Percentiles rank a stretch among this genome's conserved stretches.
phyloP scores from a whole-genome alignment of 2,888 invertebrate genomes.

The Drosophila fungiperda region DNA sequence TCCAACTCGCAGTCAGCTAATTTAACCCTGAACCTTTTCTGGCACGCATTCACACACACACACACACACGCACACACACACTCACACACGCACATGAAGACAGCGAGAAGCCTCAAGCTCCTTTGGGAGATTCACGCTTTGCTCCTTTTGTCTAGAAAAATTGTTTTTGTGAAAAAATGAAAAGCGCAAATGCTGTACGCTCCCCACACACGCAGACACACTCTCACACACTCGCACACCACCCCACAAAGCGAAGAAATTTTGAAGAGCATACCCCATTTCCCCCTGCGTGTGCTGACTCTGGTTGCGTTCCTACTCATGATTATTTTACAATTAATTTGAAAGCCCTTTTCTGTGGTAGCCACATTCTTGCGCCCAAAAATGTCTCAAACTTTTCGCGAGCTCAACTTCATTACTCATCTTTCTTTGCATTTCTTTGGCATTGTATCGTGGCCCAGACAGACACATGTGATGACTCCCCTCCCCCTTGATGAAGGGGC shows the following conservation, averaged over 20 bases:
- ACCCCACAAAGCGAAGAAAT: neutral
- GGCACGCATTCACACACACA: conserved; percentile 16
- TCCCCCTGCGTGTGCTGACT: conserved; percentile 9
- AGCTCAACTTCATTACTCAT: conserved; percentile 58
- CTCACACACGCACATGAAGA: conserved; percentile 9
- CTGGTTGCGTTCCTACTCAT: conserved; percentile 53
- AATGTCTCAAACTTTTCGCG: conserved; percentile 42
- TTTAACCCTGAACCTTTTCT: conserved; percentile 70
- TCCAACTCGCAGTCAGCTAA: conserved; percentile 64
- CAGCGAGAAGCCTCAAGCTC: conserved; percentile 12
- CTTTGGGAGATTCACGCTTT: conserved; percentile 32
- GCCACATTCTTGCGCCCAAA: conserved; percentile 41
- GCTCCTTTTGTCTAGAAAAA: conserved; percentile 56
- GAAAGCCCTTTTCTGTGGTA: conserved; percentile 61
- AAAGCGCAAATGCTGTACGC: conserved; percentile 52
- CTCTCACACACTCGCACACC: neutral
- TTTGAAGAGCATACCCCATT: conserved; percentile 7
- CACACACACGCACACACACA: conserved; percentile 1
- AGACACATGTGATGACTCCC: conserved; percentile 12
- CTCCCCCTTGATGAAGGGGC: neutral
- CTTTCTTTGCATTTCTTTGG: conserved; percentile 21
- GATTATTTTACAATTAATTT: conserved; percentile 79
- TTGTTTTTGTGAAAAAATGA: conserved; percentile 52
- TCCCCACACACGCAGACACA: too few relatives aligned
- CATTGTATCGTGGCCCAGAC: conserved; percentile 20